phyloP scores from a whole-genome alignment of 2,797 vertebrate genomes.

The Apodemus agrarius region DNA sequence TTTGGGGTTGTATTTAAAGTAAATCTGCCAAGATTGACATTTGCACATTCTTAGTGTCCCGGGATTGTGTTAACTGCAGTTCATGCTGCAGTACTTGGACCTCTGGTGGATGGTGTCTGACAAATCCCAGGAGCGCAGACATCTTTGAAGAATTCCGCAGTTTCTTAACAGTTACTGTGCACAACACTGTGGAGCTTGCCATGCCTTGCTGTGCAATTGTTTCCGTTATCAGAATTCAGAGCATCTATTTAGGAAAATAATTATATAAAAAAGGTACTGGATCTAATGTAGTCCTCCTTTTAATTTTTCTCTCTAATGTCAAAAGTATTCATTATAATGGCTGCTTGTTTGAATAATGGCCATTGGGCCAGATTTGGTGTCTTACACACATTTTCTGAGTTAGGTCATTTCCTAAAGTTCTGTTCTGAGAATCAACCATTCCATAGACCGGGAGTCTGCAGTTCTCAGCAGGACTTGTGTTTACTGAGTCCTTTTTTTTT shows the following conservation, averaged over 20 bases:
- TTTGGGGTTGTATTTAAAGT: not conserved
- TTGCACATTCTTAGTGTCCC: not conserved
- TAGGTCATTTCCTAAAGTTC: not conserved
- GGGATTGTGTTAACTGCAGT: not conserved
- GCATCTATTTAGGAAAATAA: not conserved
- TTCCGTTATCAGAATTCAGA: not conserved
- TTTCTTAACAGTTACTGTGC: not conserved
- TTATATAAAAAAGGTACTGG: not conserved
- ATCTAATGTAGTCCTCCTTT: not conserved
- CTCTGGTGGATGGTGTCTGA: not conserved
- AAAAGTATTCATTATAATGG: not conserved
- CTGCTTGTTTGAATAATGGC: not conserved
- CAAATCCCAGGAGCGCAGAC: not conserved
- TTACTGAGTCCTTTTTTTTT: not conserved
- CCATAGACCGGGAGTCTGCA: not conserved
- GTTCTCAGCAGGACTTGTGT: not conserved
- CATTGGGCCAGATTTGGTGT: not conserved
- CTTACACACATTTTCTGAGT: not conserved
- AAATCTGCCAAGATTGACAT: not conserved
- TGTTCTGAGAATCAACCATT: not conserved
- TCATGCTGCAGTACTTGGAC: not conserved
- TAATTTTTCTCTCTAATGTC: not conserved
- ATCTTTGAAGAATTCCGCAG: not conserved
- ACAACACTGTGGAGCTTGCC: not conserved
- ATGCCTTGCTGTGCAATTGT: not conserved